Evolutionary conservation across 2,797 vertebrate species (phyloP).

Genomic region (Centropyge bicolor): DNA sequence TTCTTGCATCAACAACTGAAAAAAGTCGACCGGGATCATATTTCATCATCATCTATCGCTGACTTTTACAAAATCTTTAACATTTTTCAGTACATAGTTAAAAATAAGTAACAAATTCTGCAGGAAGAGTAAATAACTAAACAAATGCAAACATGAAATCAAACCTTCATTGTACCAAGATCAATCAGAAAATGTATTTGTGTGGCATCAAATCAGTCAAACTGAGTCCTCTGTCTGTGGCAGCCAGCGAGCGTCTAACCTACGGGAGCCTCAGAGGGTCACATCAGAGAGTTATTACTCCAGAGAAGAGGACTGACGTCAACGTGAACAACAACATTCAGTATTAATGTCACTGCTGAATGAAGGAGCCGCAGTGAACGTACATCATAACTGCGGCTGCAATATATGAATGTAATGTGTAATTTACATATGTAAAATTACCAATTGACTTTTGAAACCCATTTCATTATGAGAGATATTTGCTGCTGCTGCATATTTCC

Average conservation of each 20-base stretch:
- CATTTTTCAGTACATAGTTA: not conserved
- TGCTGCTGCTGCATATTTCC: slow-evolving; percentile 30
- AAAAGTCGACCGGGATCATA: not conserved
- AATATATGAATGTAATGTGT: slow-evolving; percentile 28
- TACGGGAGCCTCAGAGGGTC: slow-evolving; percentile 20
- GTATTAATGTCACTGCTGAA: slow-evolving; percentile 42
- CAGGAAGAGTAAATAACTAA: not conserved
- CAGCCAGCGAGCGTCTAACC: not conserved
- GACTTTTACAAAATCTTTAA: too few relatives aligned
- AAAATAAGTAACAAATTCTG: not conserved
- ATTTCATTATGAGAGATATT: slow-evolving; percentile 38
- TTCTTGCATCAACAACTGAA: not conserved
- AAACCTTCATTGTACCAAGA: not conserved
- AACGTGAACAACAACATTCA: slow-evolving; percentile 9
- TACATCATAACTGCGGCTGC: slow-evolving; percentile 1
- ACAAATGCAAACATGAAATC: not conserved
- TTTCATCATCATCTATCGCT: too few relatives aligned
- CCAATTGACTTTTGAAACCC: slow-evolving; percentile 51
- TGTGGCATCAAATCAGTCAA: not conserved
- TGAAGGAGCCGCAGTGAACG: slow-evolving; percentile 16
- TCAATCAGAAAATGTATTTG: not conserved
- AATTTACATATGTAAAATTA: slow-evolving; percentile 58
- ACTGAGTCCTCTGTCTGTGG: not conserved
- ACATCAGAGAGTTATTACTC: not conserved
- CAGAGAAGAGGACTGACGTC: not conserved